These are phyloP conservation scores for Alauda arvensis DNA, from an alignment of 2,797 vertebrate genomes.

Conservation along the genomic window DNA sequence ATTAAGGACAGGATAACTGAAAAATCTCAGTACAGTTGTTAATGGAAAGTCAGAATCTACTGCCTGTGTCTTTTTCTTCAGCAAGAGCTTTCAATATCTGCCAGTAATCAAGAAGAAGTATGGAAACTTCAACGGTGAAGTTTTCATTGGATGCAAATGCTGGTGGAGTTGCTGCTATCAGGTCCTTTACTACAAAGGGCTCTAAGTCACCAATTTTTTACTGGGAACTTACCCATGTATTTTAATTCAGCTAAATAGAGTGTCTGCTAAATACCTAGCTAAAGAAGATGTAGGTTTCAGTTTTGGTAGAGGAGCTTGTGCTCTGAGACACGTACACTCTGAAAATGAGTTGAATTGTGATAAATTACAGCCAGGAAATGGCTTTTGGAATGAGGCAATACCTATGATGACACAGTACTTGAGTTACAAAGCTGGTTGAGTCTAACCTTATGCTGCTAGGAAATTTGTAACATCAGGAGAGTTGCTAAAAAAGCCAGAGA, in stretches of 20 bases:
- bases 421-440: background rate
- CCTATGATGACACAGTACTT: background rate
- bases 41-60: slow-evolving; percentile 27
- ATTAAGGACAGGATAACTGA: slow-evolving; percentile 52
- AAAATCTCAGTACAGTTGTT: slow-evolving; percentile 44
- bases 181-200: background rate
- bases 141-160: background rate
- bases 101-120: background rate
- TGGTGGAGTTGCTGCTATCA: background rate
- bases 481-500: background rate
- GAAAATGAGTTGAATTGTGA: background rate
- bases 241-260: background rate
- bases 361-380: background rate
- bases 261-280: background rate
- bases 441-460: background rate
- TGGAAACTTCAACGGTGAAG: background rate
- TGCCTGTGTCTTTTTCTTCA: background rate
- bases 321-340: background rate
- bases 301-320: background rate
- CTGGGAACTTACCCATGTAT: background rate
- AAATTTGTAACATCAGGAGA: background rate
- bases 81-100: background rate
- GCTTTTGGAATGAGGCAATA: background rate
- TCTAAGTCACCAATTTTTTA: background rate
- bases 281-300: background rate